Evolutionary conservation across 2,888 invertebrate species (phyloP).

Genomic region (Onthophagus sagittarius): DNA sequence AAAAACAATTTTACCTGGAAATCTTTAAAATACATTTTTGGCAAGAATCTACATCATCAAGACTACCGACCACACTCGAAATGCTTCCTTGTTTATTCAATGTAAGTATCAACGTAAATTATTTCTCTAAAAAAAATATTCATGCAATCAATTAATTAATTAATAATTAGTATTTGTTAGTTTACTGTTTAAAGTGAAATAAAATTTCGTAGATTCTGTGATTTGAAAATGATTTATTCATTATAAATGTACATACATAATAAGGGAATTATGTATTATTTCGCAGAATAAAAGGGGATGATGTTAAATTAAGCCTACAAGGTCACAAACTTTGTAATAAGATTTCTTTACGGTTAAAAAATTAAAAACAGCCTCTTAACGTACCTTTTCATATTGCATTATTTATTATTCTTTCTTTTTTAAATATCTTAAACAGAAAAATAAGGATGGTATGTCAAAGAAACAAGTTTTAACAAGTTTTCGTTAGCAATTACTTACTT

Average conservation of each 20-base stretch:
- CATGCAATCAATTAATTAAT: too few relatives aligned
- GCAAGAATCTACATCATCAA: not conserved
- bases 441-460: not conserved
- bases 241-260: conserved; percentile 26
- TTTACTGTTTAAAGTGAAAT: not conserved
- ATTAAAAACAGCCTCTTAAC: conserved; percentile 6
- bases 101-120: not conserved
- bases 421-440: not conserved
- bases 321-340: conserved; percentile 18
- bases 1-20: too few relatives aligned
- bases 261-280: conserved; percentile 22
- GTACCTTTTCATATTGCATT: conserved; percentile 7
- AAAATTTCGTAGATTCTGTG: not conserved
- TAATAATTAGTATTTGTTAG: not conserved
- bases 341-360: conserved; percentile 1
- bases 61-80: not conserved
- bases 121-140: too few relatives aligned
- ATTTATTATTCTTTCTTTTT: conserved; percentile 1
- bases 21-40: not conserved
- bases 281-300: conserved; percentile 23
- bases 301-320: conserved; percentile 26
- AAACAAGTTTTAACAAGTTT: not conserved
- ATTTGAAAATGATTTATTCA: conserved; percentile 25
- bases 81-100: not conserved
- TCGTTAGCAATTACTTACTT: not conserved